Base-by-base conservation (phyloP, 2,113 vertebrate genomes). In the Oreochromis aureus region DNA sequence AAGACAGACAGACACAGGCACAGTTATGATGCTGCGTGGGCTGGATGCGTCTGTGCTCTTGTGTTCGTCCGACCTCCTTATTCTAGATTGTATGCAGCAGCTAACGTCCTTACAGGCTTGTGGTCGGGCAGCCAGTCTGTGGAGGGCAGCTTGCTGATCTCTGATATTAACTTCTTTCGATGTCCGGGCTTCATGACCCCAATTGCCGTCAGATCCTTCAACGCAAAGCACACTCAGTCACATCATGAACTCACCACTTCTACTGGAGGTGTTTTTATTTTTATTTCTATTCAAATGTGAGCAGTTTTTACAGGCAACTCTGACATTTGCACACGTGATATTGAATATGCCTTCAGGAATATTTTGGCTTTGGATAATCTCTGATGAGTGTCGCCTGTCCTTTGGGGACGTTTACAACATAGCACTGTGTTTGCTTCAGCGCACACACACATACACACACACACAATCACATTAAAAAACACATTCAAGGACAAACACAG, bases 131-230 rank as follows among this genome's bases (percentile, higher is more conserved):
- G 97, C 98, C 99, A 99, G 88, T 98, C 99, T 0, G 97, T 97
- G 78, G 98, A 95, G 79, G 88, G 97, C 86, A 99, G 95, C 94
- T 94, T 97, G 93, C 97, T 97, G 97, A 99, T 98, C 95, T 99
- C 98, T 0, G 98, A 97, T 0, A 96, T 96, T 18, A 99, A 98
- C 95, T 99, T 99, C 96, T 99, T 99, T 82, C 98, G 96, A 95
- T 99, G 99, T 41, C 99, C 99, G 0, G 99, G 99, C 93, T 99
- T 99, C 93, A 98, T 99, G 91, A 99, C 98, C 3, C 98, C 98
- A 0, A 99, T 99, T 71, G 98, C 98, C 0, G 98, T 99, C 90
- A 99, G 97, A 94, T 99, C 99, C 99, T 99, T 94, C 48, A 94
- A 93, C 10, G 86, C 82, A 96, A 89, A 88, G 71, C 69, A 91